Percentiles rank a stretch among this genome's conserved stretches.
These are phyloP conservation scores for Alligator sinensis DNA, from an alignment of 2,113 vertebrate genomes.

Conservation along the genomic window DNA sequence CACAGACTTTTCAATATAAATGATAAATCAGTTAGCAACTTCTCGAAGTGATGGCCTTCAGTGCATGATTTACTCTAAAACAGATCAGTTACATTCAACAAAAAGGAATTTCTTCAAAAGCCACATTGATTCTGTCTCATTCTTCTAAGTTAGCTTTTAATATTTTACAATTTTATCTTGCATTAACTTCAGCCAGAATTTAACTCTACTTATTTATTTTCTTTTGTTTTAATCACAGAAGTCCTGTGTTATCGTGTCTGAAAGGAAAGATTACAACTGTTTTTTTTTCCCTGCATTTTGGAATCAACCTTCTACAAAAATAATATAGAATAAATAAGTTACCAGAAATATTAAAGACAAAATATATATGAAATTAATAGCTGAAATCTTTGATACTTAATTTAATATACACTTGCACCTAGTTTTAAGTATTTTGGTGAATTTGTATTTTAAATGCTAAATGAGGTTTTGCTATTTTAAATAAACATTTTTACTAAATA, in stretches of 20 bases:
- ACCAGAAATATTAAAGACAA: constrained; percentile 7
- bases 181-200: constrained; percentile 44
- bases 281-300: constrained; percentile 18
- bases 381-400: constrained; percentile 36
- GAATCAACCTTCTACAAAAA: constrained; percentile 26
- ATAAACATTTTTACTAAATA: constrained; percentile 27
- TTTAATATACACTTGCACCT: not conserved
- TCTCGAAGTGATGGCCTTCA: constrained; percentile 67
- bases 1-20: constrained; percentile 68
- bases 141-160: constrained; percentile 43
- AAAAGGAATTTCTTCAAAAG: constrained; percentile 54
- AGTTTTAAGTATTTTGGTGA: constrained; percentile 2
- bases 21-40: constrained; percentile 63
- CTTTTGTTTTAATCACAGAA: not conserved
- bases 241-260: not conserved
- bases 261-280: constrained; percentile 13
- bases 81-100: constrained; percentile 47
- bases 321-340: constrained; percentile 6
- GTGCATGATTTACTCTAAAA: constrained; percentile 63
- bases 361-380: not conserved
- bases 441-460: constrained; percentile 14
- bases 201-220: constrained; percentile 15
- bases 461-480: constrained; percentile 29
- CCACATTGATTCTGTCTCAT: constrained; percentile 3
- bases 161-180: constrained; percentile 21